Percentiles rank a stretch among this genome's conserved stretches.
Conservation (phyloP, 2,113 vertebrate species). For the Tetraodon nigroviridis region DNA sequence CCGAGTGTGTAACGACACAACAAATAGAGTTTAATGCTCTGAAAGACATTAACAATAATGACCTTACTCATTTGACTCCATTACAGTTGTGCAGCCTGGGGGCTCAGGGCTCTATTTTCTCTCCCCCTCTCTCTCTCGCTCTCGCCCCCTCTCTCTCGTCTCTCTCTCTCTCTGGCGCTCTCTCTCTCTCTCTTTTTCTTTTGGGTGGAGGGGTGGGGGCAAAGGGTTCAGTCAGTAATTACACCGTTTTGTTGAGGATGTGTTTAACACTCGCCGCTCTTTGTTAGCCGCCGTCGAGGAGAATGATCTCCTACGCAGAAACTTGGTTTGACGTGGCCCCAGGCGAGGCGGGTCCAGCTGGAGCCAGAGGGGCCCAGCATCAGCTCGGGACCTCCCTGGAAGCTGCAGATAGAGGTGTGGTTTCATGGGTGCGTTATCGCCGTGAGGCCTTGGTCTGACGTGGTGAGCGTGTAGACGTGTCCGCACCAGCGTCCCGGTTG, state of each 20-base stretch:
- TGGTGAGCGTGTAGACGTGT: too few relatives aligned
- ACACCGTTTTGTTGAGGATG: conserved; percentile 36
- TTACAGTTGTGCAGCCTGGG: conserved; percentile 58
- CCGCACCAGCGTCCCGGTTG: too few relatives aligned
- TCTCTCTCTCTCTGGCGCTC: conserved; percentile 20
- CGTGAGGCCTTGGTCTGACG: too few relatives aligned
- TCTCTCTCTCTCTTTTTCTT: conserved; percentile 27
- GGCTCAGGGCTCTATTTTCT: conserved; percentile 24
- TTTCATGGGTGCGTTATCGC: too few relatives aligned
- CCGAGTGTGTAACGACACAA: conserved; percentile 50
- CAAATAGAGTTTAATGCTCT: conserved; percentile 52
- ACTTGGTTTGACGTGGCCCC: conserved; percentile 56
- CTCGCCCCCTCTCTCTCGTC: neutral
- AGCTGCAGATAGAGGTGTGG: too few relatives aligned
- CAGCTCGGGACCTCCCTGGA: too few relatives aligned
- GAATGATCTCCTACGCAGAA: conserved; percentile 66
- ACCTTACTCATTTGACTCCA: conserved; percentile 68
- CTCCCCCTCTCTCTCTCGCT: neutral
- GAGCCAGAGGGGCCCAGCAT: too few relatives aligned
- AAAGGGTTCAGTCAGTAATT: conserved; percentile 30
- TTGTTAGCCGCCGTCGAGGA: conserved; percentile 51
- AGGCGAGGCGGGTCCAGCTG: neutral
- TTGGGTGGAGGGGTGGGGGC: conserved; percentile 1
- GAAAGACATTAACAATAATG: conserved; percentile 70
- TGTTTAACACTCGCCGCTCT: conserved; percentile 57